Conservation (phyloP, 2,888 invertebrate genomes). For the Ectemnius continuus region DNA sequence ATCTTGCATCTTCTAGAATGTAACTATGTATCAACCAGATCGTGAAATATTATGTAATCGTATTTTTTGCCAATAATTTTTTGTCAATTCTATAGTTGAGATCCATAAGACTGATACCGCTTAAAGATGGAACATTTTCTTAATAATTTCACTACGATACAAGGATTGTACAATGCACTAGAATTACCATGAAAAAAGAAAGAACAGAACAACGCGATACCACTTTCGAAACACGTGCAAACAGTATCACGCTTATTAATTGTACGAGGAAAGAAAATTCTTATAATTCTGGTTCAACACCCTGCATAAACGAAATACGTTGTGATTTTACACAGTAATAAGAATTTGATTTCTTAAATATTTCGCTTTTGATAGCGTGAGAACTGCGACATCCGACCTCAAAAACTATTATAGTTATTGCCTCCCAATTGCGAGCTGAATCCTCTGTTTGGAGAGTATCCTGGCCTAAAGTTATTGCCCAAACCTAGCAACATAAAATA, state of each 20-base stretch:
- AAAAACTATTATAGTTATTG: constrained; percentile 75
- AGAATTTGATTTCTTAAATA: constrained; percentile 45
- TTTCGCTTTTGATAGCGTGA: constrained; percentile 49
- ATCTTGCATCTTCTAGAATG: constrained; percentile 14
- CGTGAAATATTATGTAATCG: constrained; percentile 16
- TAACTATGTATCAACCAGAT: constrained; percentile 27
- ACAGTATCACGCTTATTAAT: neutral
- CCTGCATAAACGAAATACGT: constrained; percentile 32
- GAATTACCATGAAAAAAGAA: constrained; percentile 13
- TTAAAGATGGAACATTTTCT: constrained; percentile 43
- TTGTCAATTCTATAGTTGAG: constrained; percentile 26
- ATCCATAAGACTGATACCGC: constrained; percentile 13
- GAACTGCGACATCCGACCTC: constrained; percentile 60
- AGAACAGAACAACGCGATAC: neutral
- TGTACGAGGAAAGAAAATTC: constrained; percentile 12
- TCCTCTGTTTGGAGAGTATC: constrained; percentile 73
- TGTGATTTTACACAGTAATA: constrained; percentile 30
- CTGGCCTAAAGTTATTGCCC: constrained; percentile 74
- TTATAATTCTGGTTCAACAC: constrained; percentile 14
- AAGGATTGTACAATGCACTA: constrained; percentile 28
- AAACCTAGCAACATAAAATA: constrained; percentile 58
- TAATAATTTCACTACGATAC: constrained; percentile 26
- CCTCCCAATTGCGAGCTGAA: constrained; percentile 74
- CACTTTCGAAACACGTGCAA: neutral
- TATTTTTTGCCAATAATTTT: constrained; percentile 19